Base-by-base conservation (phyloP, 2,113 vertebrate species). In the Crocuta crocuta region DNA sequence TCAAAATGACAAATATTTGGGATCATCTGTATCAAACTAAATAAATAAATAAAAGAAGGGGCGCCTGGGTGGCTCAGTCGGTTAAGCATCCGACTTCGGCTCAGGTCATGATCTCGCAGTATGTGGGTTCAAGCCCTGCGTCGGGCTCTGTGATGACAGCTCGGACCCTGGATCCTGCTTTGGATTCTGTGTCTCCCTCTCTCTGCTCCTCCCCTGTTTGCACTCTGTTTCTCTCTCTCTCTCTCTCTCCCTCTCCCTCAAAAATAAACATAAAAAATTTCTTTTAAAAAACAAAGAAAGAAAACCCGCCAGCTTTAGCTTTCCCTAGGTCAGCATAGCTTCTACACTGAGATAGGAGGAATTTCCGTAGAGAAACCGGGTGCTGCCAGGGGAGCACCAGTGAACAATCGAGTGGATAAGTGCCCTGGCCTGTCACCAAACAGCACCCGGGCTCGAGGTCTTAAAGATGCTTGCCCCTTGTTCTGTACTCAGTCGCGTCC, bases 1-100 rank as follows among this genome's bases (percentile, higher is more conserved):
- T 76, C 19, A 74, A 90, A 96, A 63, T 26, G 86, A 86, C 74
- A 86, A 63, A 24, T 45, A 76, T 24, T 90, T 90, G n/a, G 87
- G 61, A 66, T 21, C 7, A 7, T 50, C 35, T 83, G 24, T 82
- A 95, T 13, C 39, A 35, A 70, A 68, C 86, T n/a, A 39, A 66
- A 21, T 61, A 39, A 66, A 21, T 61, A 61, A 23, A 55, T 55
- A 55, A 55, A 55, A 55, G 53, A 55, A 55, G 53, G 53, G 53
- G 53, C 5, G 4, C 53, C 53, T 17, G 53, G 53, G 53, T 55
- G 53, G 53, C 16, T 55, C 53, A 55, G 53, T 55, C 4, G 16
- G 53, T 55, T 17, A 55, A 55, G 53, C 53, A 5, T 55, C 53
- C 10, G 53, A 55, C 16, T 55, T 55, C 4, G 16, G 53, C 53